A percentile compares a stretch with the other conserved stretches of the same genome.
phyloP scores from a whole-genome alignment of 2,888 invertebrate species.

The Spialia ferax region DNA sequence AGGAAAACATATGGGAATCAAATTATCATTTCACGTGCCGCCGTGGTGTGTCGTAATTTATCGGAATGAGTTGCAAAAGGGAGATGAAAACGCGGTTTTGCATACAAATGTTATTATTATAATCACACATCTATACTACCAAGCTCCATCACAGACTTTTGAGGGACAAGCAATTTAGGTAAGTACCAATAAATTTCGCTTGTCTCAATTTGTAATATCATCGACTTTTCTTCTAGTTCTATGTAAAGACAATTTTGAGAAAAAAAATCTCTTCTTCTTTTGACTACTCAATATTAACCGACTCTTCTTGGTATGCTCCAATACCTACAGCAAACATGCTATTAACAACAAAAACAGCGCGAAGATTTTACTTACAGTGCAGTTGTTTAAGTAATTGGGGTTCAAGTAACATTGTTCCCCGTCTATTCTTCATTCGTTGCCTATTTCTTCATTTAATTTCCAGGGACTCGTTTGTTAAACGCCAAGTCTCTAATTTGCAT shows the following conservation, averaged over 20 bases:
- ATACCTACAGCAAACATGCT: too few relatives aligned
- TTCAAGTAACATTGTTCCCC: neutral
- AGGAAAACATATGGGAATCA: neutral
- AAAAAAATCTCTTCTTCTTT: too few relatives aligned
- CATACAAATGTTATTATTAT: neutral
- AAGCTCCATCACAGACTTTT: too few relatives aligned
- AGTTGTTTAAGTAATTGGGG: neutral
- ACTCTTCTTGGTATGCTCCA: too few relatives aligned
- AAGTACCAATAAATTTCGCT: too few relatives aligned
- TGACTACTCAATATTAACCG: too few relatives aligned
- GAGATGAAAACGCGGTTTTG: neutral
- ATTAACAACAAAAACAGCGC: too few relatives aligned
- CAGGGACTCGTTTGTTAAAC: slow-evolving; percentile 40
- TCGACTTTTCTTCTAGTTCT: too few relatives aligned
- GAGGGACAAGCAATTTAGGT: too few relatives aligned
- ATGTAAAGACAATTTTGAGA: too few relatives aligned
- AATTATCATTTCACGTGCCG: neutral
- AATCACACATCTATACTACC: too few relatives aligned
- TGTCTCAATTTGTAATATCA: too few relatives aligned
- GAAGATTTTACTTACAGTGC: neutral
- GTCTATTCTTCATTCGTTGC: neutral
- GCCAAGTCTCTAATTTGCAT: slow-evolving; percentile 61
- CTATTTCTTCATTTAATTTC: slow-evolving; percentile 11
- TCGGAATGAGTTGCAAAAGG: neutral
- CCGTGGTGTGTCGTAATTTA: neutral